Percentiles rank a stretch among this genome's conserved stretches.
Conservation (phyloP, 2,888 invertebrate genomes). For the Amaurobius ferox region DNA sequence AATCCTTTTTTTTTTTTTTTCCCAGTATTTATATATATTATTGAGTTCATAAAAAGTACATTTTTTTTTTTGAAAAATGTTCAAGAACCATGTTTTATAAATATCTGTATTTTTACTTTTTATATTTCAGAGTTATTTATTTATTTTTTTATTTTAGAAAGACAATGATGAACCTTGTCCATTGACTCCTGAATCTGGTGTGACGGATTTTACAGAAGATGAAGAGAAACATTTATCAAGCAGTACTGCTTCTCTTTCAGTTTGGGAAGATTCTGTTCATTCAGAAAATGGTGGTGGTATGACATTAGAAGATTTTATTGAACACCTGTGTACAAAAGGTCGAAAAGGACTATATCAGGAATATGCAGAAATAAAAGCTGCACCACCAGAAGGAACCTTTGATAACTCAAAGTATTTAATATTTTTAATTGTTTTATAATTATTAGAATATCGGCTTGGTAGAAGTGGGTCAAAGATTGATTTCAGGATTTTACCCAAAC, state of each 20-base stretch:
- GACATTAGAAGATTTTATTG: slow-evolving; percentile 85
- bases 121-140: no score
- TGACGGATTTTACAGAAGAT: slow-evolving; percentile 67
- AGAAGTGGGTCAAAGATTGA: no score
- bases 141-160: slow-evolving; percentile 47
- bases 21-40: no score
- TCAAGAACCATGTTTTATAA: no score
- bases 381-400: slow-evolving; percentile 92
- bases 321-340: slow-evolving; percentile 86
- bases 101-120: no score
- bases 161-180: slow-evolving; percentile 47
- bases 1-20: no score
- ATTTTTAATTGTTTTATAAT: background rate
- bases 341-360: slow-evolving; percentile 86
- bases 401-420: slow-evolving; percentile 82
- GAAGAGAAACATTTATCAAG: slow-evolving; percentile 59
- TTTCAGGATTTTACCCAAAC: no score
- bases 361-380: slow-evolving; percentile 90
- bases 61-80: no score
- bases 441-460: no score
- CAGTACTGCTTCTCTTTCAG: slow-evolving; percentile 37
- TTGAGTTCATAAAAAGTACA: no score
- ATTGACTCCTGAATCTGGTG: slow-evolving; percentile 64
- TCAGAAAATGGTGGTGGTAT: slow-evolving; percentile 41
- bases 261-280: slow-evolving; percentile 59